Evolutionary conservation across 2,888 invertebrate species (phyloP).

Genomic region (Heliconius cydno): DNA sequence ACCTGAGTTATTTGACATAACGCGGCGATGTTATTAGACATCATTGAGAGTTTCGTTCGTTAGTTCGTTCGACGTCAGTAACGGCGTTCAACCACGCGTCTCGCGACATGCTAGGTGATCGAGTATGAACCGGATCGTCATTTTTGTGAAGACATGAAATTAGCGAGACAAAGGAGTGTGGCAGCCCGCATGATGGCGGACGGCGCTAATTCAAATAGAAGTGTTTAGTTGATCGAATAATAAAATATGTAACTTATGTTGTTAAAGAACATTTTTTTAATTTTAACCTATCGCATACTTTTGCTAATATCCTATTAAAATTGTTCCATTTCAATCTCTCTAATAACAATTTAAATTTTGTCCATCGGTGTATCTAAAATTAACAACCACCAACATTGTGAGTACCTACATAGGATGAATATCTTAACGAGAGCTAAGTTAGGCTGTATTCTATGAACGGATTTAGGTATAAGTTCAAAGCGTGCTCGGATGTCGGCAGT

Average conservation of each 20-base stretch:
- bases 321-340: neutral
- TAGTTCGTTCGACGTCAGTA: slow-evolving; percentile 1
- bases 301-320: too few relatives aligned
- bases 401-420: neutral
- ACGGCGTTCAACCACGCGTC: slow-evolving; percentile 10
- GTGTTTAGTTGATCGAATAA: neutral
- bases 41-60: slow-evolving; percentile 22
- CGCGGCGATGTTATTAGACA: slow-evolving; percentile 22
- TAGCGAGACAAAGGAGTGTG: slow-evolving; percentile 28
- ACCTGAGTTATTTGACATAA: slow-evolving; percentile 41
- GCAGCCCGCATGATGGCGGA: slow-evolving; percentile 36
- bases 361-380: neutral
- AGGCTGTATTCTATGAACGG: slow-evolving; percentile 28
- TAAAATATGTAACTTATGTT: too few relatives aligned
- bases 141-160: slow-evolving; percentile 62
- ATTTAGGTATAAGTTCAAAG: slow-evolving; percentile 34
- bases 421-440: slow-evolving; percentile 23
- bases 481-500: slow-evolving; percentile 13
- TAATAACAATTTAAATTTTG: neutral
- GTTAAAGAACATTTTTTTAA: too few relatives aligned
- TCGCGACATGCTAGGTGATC: slow-evolving; percentile 48
- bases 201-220: slow-evolving; percentile 12
- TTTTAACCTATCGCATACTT: too few relatives aligned
- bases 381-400: neutral
- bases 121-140: slow-evolving; percentile 61